These are phyloP conservation scores for Mesochorus sp. DNA, from an alignment of 2,888 invertebrate genomes.

Conservation along the genomic window DNA sequence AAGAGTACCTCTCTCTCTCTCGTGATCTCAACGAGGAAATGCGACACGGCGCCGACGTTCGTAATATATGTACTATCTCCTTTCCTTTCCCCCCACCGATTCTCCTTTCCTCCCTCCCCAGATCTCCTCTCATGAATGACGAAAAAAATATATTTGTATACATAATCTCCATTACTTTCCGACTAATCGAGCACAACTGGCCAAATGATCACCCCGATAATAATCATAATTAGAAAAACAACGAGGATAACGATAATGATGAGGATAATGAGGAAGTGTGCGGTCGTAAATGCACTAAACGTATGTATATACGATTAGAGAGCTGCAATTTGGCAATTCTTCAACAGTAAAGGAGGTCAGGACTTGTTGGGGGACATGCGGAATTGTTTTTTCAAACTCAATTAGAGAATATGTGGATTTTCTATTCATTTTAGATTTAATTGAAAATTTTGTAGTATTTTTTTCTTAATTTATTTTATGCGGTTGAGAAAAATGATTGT, in stretches of 20 bases:
- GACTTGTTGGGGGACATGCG: too few relatives aligned
- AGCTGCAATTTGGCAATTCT: not conserved
- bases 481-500: too few relatives aligned
- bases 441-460: too few relatives aligned
- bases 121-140: too few relatives aligned
- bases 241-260: not conserved
- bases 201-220: not conserved
- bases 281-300: not conserved
- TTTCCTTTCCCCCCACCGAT: not conserved
- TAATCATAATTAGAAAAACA: not conserved
- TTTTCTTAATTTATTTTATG: not conserved
- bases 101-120: not conserved
- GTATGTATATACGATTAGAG: not conserved
- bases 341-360: too few relatives aligned
- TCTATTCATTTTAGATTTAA: too few relatives aligned
- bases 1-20: conserved; percentile 1
- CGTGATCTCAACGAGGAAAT: conserved; percentile 24
- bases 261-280: not conserved
- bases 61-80: not conserved
- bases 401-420: too few relatives aligned
- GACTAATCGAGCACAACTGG: not conserved
- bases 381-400: too few relatives aligned
- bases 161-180: not conserved
- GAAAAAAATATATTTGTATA: not conserved
- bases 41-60: conserved; percentile 41